Base-by-base conservation (phyloP, 92 coral and sea anemone species). In the Meandrina meandrites region DNA sequence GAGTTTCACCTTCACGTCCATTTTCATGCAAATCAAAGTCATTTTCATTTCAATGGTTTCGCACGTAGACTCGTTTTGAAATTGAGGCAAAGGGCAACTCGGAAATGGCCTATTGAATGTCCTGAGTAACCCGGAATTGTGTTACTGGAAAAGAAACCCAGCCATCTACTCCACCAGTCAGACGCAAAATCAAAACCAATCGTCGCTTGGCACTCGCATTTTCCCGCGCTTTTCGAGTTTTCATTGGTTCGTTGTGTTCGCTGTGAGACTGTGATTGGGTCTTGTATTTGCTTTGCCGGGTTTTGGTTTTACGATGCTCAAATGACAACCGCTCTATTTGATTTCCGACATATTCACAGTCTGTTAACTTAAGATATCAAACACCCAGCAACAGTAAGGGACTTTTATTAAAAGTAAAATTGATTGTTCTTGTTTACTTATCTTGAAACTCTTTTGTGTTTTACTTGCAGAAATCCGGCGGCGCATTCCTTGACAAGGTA, bases 391-490 rank as follows among this genome's bases (percentile, higher is more conserved):
- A 3, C 19, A 6, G 19, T 21, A 58, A 58, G 68, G 22, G 30
- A 0, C 15, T 11, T 60, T 60, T 60, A 48, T 48, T 48, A 12
- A 48, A 48, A 48, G 14, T 48, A 48, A 48, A n/a, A 48, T 48
- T 4, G 60, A 54, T 54, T 1, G 60, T 66, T 1, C 31, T 24
- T 67, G 36, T 19, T 69, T 70, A 34, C 21, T 42, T 76, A 42
- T 40, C 19, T 12, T 73, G 54, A 45, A 69, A 1, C 76, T 60
- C 27, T 3, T 67, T 22, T 80, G 34, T 72, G 51, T 69, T 87
- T 45, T 70, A 9, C 79, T 70, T 58, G 34, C 83, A 93, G 96
- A 93, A 91, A 93, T 86, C 92, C 50, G 95, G 93, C 9, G 90
- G 91, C 57, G 90, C 87, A 9, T 78, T 89, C 75, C 60, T 90